Evolutionary conservation across 64 coral and sea anemone species (phyloP), one percentile per base, ranked within the genome.

Genomic region (Dendronephthya gigantea): DNA sequence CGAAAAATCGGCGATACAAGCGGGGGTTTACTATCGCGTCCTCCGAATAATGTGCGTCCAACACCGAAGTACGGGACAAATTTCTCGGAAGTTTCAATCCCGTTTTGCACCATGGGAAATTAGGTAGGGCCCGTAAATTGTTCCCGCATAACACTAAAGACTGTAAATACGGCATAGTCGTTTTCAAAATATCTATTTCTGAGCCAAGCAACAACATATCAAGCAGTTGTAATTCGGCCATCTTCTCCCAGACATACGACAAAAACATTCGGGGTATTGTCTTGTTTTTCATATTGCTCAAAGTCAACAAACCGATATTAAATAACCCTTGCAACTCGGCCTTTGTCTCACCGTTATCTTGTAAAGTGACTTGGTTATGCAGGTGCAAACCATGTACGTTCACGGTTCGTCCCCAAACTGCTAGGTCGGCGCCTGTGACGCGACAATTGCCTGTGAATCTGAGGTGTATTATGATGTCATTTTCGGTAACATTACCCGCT

Each of bases 1-100:
- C 34, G 37, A 94, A 76, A 62, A 94, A 94, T 17, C 93, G 86
- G 38, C 90, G 83, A 65, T 94, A 94, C 5, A 89, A 56, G 23
- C 86, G 81, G 11, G 83, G 84, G 23, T 68, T 23, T 2, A 94
- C 59, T 30, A 35, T 87, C 11, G 86, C 75, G 10, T 76, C 83
- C 1, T 81, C 74, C 82, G 91, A 51, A 38, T 94, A 94, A 14
- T 94, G 90, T 1, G 88, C 29, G 75, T 91, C 91, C 66, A 31
- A 81, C 11, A 29, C 50, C 25, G 66, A 31, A 22, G 43, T 90
- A 16, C 92, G 84, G 23, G 37, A 38, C 23, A 94, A 40, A 74
- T 82, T 90, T 75, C 89, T 45, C 0, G 92, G 92, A 62, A 94
- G 92, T 33, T 62, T 0, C 10, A 94, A 32, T 0, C 29, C 50